Conservation (phyloP, 2,797 vertebrate genomes). For the Phylloscopus collybita region DNA sequence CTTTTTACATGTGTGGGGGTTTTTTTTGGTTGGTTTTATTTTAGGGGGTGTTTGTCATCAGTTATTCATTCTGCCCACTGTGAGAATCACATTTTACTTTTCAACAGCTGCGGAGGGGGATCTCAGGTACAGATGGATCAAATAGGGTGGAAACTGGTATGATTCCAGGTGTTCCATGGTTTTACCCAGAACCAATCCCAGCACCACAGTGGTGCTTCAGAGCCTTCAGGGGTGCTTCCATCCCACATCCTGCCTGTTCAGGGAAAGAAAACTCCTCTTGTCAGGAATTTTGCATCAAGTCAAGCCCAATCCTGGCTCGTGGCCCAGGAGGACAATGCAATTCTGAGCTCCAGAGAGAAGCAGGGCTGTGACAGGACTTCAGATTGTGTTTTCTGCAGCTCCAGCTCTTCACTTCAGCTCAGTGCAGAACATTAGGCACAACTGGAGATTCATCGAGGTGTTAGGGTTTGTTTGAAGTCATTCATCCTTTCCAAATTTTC, state of each 20-base stretch:
- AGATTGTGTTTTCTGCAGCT: neutral
- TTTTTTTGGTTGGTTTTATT: neutral
- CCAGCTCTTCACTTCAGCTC: neutral
- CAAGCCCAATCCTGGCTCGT: rapidly evolving
- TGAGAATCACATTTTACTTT: neutral
- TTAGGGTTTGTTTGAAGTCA: neutral
- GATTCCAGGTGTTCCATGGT: rapidly evolving
- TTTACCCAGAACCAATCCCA: neutral
- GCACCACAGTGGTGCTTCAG: neutral
- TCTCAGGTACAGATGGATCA: neutral
- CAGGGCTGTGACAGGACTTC: neutral
- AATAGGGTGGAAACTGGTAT: neutral
- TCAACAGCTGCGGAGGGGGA: neutral
- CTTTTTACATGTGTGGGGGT: neutral
- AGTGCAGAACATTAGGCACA: neutral
- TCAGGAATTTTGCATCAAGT: neutral
- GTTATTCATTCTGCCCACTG: neutral
- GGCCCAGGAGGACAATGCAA: neutral
- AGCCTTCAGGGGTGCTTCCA: neutral
- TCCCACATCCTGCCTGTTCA: neutral
- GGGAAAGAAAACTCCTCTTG: neutral
- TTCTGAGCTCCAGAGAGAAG: neutral
- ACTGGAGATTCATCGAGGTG: neutral
- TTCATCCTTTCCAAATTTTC: neutral
- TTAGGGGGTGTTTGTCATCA: neutral